Conservation (phyloP, 2,888 invertebrate genomes). For the Drosophila testacea region DNA sequence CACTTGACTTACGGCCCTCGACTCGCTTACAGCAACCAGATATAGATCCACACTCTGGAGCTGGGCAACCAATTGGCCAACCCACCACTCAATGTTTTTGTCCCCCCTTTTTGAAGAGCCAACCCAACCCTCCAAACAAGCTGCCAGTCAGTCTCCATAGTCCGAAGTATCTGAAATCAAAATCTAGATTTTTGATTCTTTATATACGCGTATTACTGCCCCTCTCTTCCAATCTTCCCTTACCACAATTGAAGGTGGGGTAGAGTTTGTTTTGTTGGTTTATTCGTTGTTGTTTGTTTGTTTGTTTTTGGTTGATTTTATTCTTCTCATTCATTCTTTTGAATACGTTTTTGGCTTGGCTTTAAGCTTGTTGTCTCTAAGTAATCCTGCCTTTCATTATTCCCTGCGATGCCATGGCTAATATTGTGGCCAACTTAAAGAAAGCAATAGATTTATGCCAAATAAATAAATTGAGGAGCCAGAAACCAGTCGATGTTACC, state of each 20-base stretch:
- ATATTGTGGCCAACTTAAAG: slow-evolving; percentile 42
- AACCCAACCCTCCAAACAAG: slow-evolving; percentile 24
- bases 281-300: slow-evolving; percentile 54
- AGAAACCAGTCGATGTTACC: slow-evolving; percentile 16
- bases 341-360: slow-evolving; percentile 53
- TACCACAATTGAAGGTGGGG: slow-evolving; percentile 25
- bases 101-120: neutral
- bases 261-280: slow-evolving; percentile 31
- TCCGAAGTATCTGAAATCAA: slow-evolving; percentile 73
- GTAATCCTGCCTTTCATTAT: slow-evolving; percentile 70
- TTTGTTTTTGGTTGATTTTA: slow-evolving; percentile 41
- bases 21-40: slow-evolving; percentile 34
- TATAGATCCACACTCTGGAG: slow-evolving; percentile 36
- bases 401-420: slow-evolving; percentile 22
- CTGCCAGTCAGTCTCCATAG: slow-evolving; percentile 44
- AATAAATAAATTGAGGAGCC: slow-evolving; percentile 29
- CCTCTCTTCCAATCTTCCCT: neutral
- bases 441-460: slow-evolving; percentile 15
- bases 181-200: slow-evolving; percentile 77
- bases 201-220: slow-evolving; percentile 67
- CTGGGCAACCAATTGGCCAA: slow-evolving; percentile 23
- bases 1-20: slow-evolving; percentile 69
- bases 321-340: slow-evolving; percentile 51
- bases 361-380: slow-evolving; percentile 75
- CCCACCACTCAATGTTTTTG: slow-evolving; percentile 4